Evolutionary conservation across 2,888 invertebrate species (phyloP).

Genomic region (Azorinus chamasolen): DNA sequence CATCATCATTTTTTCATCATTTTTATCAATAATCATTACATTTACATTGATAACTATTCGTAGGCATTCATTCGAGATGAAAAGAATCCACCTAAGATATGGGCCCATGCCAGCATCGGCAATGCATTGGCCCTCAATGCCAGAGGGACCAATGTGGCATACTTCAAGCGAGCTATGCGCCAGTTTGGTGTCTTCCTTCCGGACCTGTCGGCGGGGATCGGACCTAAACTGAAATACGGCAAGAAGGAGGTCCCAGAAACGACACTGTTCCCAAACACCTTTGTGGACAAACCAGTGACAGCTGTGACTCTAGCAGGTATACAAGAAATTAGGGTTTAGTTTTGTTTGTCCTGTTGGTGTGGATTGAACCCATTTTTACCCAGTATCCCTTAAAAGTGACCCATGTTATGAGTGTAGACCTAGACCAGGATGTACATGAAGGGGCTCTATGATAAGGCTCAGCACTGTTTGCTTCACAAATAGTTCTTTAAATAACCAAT

Average conservation of each 20-base stretch:
- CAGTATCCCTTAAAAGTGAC: too few species aligned
- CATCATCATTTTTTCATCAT: too few species aligned
- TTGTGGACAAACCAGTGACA: slow-evolving; percentile 61
- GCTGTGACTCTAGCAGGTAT: slow-evolving; percentile 76
- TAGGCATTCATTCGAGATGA: slow-evolving; percentile 76
- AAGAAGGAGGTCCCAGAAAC: slow-evolving; percentile 42
- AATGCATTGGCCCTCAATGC: slow-evolving; percentile 58
- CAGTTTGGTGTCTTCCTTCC: slow-evolving; percentile 79
- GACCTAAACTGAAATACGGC: slow-evolving; percentile 58
- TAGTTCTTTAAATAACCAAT: too few species aligned
- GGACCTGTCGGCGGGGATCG: slow-evolving; percentile 71
- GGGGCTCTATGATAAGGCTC: too few species aligned
- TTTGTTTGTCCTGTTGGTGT: too few species aligned
- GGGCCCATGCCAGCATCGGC: slow-evolving; percentile 74
- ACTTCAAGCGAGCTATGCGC: slow-evolving; percentile 69
- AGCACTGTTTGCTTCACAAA: too few species aligned
- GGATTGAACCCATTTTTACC: too few species aligned
- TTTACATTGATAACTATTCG: too few species aligned
- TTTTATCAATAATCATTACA: too few species aligned
- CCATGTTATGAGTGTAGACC: too few species aligned
- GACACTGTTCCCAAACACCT: slow-evolving; percentile 68
- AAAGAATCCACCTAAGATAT: slow-evolving; percentile 70
- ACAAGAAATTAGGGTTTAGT: too few species aligned
- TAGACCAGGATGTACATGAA: too few species aligned
- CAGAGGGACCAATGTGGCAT: slow-evolving; percentile 47